Base-by-base conservation (phyloP, 2,113 vertebrate genomes). In the Chloropsis hardwickii region DNA sequence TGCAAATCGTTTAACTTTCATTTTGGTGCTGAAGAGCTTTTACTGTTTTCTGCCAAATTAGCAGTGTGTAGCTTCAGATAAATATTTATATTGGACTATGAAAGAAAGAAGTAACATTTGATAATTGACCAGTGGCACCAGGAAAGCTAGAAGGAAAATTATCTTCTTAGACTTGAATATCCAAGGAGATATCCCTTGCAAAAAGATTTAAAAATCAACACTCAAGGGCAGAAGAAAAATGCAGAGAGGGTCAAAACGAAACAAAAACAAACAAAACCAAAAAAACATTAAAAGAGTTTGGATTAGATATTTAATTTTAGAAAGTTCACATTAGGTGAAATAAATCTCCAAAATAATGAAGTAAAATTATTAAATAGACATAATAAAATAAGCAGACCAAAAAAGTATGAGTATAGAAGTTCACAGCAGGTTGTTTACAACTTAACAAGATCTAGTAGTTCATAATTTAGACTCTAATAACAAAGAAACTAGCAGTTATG, bases 261-360 rank as follows among this genome's bases (percentile, higher is more conserved):
- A 33, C 4, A 72, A 31, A 42, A 39, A 5, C 24, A 33, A 53
- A 35, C 11, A 56, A 27, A 39, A 27, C 5, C 8, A 58, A 76
- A 42, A 44, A 18, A 29, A 0, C 3, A 27, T 24, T 72, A 6
- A 2, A 47, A 28, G n/a, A 31, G 4, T 6, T 33, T 71, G 21
- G 11, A 48, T 78, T 64, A 33, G 12, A 67, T 71, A 74, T 44
- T 62, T 64, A 40, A 22, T 5, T 6, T 58, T 12, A 53, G 24
- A 77, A 83, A 70, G 20, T 2, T 65, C 16, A 50, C 51, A 33
- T 35, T 18, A 81, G 4, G 19, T 47, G 19, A 91, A 89, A 58
- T 15, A 66, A 35, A 71, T 31, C 9, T 62, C 40, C 0, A 67
- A 85, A 81, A 84, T 19, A 73, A 58, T 51, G 10, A 58, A 31